Evolutionary conservation across 2,113 vertebrate species (phyloP).

Genomic region (Spea multiplicata): DNA sequence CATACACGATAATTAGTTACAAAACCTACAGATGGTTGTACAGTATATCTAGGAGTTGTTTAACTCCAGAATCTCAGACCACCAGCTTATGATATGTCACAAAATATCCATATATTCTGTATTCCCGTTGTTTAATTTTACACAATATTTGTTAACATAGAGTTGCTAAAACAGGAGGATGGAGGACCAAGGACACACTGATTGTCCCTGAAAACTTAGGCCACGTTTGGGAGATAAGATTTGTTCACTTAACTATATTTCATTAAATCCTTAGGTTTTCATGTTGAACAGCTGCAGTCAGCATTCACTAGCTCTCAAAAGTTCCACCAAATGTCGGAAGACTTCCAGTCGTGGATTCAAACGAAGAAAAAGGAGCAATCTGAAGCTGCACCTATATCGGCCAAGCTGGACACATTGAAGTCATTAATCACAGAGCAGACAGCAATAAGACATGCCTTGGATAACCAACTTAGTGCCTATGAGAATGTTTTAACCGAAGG

Average conservation of each 20-base stretch:
- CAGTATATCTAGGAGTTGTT: too few species aligned
- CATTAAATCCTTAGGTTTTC: constrained; percentile 68
- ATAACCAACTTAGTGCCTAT: constrained; percentile 70
- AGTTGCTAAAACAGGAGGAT: background rate
- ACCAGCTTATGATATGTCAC: too few species aligned
- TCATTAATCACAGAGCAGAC: constrained; percentile 76
- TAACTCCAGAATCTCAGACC: too few species aligned
- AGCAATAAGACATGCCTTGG: constrained; percentile 68
- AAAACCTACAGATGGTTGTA: too few species aligned
- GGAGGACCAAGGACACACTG: background rate
- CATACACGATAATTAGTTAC: too few species aligned
- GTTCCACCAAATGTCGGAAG: constrained; percentile 89
- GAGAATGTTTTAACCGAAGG: constrained; percentile 80
- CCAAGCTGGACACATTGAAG: constrained; percentile 73
- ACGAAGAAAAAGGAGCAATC: constrained; percentile 77
- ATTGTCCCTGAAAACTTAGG: background rate
- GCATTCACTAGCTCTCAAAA: constrained; percentile 88
- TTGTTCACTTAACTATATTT: background rate
- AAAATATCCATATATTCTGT: too few species aligned
- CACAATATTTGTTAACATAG: too few species aligned
- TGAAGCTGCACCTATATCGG: constrained; percentile 69
- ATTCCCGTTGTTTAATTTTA: too few species aligned
- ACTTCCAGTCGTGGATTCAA: constrained; percentile 86
- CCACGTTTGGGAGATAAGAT: background rate
- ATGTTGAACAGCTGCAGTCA: constrained; percentile 84